Base-by-base conservation (phyloP, 2,113 vertebrate genomes). In the Alligator sinensis region DNA sequence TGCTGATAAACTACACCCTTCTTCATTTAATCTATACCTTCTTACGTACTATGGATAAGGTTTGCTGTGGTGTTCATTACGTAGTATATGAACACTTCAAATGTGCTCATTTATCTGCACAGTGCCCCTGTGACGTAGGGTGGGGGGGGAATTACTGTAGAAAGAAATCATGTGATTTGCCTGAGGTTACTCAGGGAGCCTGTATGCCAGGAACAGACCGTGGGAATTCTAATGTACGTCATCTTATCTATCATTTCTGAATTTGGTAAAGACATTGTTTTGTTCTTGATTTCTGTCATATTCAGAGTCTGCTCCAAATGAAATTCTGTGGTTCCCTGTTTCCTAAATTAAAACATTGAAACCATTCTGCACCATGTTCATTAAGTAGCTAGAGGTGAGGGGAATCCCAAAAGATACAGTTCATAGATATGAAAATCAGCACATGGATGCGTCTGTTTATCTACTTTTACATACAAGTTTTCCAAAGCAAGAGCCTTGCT, bases 131-230 rank as follows among this genome's bases (percentile, higher is more conserved):
- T 82, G 70, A 82, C 9, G 6, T 2, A 84, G 58, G 28, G 77
- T 80, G 30, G 77, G 93, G 77, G 93, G 57, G 30, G 28, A 54
- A 30, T 80, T 87, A 91, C 86, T 89, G 76, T 81, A 88, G 72
- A 77, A 93, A 27, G 76, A 16, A 66, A 70, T 72, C 1, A 4
- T 86, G 75, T 78, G 9, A 84, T 28, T 30, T 80, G 86, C 74
- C 18, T 38, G 82, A 4, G 4, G 64, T 80, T 82, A 25, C 28
- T 90, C 18, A 84, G 70, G 70, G 38, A 90, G 82, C 38, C 25
- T 28, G 54, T 28, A 21, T 14, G n/a, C 79, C 80, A 84, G 89
- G 30, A 30, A 63, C 55, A 62, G 47, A 82, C 77, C 30, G 15
- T 60, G 79, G 0, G 4, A 88, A 86, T 90, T 92, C 9, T 70